Evolutionary conservation across 2,888 invertebrate species (phyloP).

Genomic region (Cloeon dipterum): DNA sequence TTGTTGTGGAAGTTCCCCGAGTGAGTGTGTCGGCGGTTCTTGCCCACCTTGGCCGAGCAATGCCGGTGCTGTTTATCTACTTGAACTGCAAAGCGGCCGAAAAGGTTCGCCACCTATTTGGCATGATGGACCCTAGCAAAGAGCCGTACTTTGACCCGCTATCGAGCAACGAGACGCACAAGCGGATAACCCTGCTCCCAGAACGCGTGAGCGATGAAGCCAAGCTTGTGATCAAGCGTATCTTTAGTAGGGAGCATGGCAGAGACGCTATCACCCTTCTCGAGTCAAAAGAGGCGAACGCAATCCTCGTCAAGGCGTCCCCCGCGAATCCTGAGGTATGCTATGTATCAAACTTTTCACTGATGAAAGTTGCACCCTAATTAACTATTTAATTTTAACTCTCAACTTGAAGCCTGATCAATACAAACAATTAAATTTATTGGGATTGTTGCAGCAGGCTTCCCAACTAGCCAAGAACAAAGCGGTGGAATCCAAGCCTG

Average conservation of each 20-base stretch:
- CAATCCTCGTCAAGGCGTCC: constrained; percentile 52
- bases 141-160: constrained; percentile 26
- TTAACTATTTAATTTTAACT: background rate
- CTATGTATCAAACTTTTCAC: too few relatives aligned
- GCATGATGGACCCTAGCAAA: constrained; percentile 33
- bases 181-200: constrained; percentile 52
- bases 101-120: constrained; percentile 41
- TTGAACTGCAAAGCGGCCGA: constrained; percentile 41
- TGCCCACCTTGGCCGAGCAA: constrained; percentile 48
- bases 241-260: constrained; percentile 24
- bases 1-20: constrained; percentile 39
- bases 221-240: constrained; percentile 33
- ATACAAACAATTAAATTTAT: too few relatives aligned
- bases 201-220: constrained; percentile 42
- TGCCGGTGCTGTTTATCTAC: constrained; percentile 63
- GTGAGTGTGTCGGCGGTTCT: constrained; percentile 49
- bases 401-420: too few relatives aligned
- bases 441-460: too few relatives aligned
- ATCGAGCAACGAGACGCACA: constrained; percentile 36
- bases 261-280: constrained; percentile 41
- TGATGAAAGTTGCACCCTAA: too few relatives aligned
- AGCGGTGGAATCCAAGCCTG: background rate
- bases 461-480: background rate
- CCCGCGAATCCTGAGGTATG: constrained; percentile 17
- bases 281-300: constrained; percentile 51